Evolutionary conservation across 2,797 vertebrate species (phyloP), one percentile per base, ranked within the genome.

Genomic region (Melanotaenia trifasciata): DNA sequence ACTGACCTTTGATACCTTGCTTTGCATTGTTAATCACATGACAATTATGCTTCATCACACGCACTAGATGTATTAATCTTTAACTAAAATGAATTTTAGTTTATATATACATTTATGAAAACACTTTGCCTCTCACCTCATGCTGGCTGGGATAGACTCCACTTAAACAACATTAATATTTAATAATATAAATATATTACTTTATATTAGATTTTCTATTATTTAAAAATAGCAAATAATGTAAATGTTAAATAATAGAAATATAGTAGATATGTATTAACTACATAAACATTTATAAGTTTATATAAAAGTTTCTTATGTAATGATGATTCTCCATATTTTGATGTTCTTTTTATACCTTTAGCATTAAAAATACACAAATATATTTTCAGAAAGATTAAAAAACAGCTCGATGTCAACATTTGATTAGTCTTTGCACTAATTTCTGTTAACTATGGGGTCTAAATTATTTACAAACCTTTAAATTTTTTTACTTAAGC

Each of bases 1-100:
- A 36, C 33, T 53, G 54, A 85, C 70, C 82, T 83, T 81, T 81
- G 71, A 62, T 32, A 40, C 54, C 20, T 47, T 7, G 5, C 8
- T 38, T 0, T 58, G 18, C 11, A 8, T 38, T 12, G 54, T 67
- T 13, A 3, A 12, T 76, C 85, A 83, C 67, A 77, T 62, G 75
- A 74, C 12, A 45, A 0, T 50, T 3, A 20, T 22, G 7, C 11
- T 18, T 70, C 53, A 51, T 12, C 50, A n/a, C 2, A 24, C 4
- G 10, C 43, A 45, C 16, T 45, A 45, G 18, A 45, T 45, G 43
- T 45, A 45, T 45, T 20, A 18, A 45, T 45, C 16, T 45, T 43
- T 43, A 43, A 38, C 36, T 43, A 43, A 5, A 16, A 18, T 45
- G 43, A 45, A 5, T 45, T 36, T 36, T 36, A 9, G 35, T 36